These are phyloP conservation scores for Theropithecus gelada DNA, from an alignment of 2,113 vertebrate genomes.

Conservation along the genomic window DNA sequence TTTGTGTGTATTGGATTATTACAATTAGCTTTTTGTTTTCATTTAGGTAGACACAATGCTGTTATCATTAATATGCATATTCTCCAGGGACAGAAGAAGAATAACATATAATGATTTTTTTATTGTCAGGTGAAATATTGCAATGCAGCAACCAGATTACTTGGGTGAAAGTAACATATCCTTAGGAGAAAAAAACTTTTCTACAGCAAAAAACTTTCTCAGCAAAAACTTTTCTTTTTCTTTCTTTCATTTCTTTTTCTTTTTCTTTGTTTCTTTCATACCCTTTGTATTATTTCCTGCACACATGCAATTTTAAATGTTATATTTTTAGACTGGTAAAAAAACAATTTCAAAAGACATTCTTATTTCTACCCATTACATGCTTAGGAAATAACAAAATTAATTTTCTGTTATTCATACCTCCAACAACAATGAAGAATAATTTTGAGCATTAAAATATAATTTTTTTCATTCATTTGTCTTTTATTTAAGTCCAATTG, in stretches of 20 bases:
- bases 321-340: neutral
- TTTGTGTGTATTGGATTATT: neutral
- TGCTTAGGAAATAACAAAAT: neutral
- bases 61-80: neutral
- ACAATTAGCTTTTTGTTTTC: constrained; percentile 23
- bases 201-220: neutral
- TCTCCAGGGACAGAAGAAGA: neutral
- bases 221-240: neutral
- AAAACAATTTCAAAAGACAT: neutral
- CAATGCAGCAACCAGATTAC: neutral
- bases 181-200: neutral
- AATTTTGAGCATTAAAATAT: neutral
- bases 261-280: neutral
- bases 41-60: neutral
- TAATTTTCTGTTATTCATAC: neutral
- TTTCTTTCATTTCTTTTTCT: neutral
- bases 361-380: neutral
- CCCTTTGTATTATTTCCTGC: neutral
- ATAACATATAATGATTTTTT: neutral
- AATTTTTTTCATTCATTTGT: neutral
- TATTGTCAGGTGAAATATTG: neutral
- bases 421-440: neutral
- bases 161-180: neutral
- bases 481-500: neutral
- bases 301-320: neutral